A percentile compares a stretch with the other conserved stretches of the same genome.
Evolutionary conservation across 2,113 vertebrate species (phyloP).

Genomic region (Anolis carolinensis): DNA sequence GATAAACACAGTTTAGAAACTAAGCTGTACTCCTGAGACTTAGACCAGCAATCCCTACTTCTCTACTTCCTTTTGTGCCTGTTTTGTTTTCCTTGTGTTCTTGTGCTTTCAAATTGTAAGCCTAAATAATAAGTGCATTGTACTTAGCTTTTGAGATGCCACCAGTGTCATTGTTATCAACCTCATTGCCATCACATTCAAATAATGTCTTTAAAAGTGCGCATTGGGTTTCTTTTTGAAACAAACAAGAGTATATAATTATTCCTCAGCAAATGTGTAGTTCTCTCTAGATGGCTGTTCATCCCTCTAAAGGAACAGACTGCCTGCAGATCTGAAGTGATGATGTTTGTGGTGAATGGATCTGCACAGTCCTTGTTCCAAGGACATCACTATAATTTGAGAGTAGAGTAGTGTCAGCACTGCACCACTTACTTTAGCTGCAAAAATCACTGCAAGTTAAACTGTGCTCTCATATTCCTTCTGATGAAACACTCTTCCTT

Average conservation of each 20-base stretch:
- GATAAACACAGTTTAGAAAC: neutral
- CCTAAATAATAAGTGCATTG: neutral
- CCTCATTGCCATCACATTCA: neutral
- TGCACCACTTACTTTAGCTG: neutral
- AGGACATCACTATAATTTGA: constrained; percentile 11
- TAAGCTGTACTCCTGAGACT: neutral
- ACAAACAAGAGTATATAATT: neutral
- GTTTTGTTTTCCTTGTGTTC: neutral
- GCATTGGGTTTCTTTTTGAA: neutral
- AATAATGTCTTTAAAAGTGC: neutral
- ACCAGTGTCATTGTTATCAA: neutral
- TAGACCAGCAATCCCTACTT: neutral
- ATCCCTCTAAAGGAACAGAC: neutral
- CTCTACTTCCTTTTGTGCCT: neutral
- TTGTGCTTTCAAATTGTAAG: neutral
- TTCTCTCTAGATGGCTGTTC: neutral
- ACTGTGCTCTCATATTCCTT: neutral
- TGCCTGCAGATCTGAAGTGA: neutral
- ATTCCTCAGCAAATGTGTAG: neutral
- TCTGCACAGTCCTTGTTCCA: constrained; percentile 11
- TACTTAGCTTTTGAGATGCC: neutral
- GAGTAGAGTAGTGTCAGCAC: neutral
- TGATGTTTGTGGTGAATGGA: constrained; percentile 3
- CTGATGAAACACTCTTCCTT: neutral
- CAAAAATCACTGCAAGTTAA: constrained; percentile 1